These are phyloP conservation scores for Acanthornis magna DNA, from an alignment of 2,797 vertebrate genomes.

Conservation along the genomic window DNA sequence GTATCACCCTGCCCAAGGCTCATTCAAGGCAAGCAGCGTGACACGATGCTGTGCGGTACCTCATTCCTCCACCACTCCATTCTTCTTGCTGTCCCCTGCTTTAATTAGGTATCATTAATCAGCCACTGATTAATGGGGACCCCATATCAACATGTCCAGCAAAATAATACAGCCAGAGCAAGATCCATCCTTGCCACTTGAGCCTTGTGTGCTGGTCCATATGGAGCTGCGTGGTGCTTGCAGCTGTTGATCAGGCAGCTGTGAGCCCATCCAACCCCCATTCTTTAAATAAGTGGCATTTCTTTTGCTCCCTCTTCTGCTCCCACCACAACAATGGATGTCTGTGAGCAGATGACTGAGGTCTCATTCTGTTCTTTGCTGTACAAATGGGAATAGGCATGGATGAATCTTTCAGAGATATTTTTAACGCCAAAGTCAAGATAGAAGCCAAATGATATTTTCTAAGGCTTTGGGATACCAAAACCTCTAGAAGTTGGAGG, in stretches of 20 bases:
- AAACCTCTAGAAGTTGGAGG: background rate
- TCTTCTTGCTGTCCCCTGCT: background rate
- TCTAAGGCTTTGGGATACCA: background rate
- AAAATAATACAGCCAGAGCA: background rate
- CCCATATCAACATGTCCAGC: background rate
- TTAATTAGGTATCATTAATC: constrained; percentile 11
- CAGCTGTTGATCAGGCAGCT: background rate
- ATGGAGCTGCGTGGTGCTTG: background rate
- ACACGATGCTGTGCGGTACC: background rate
- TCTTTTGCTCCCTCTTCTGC: background rate
- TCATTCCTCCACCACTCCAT: background rate
- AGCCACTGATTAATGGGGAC: background rate
- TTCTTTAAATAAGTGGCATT: background rate
- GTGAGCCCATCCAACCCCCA: background rate
- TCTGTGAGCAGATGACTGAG: background rate
- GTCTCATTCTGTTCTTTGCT: background rate
- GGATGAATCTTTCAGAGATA: background rate
- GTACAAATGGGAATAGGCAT: background rate
- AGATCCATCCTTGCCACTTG: background rate
- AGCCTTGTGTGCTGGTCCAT: background rate
- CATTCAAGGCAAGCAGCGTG: background rate
- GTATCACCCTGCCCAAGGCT: background rate
- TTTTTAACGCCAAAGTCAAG: background rate
- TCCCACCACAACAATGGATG: background rate
- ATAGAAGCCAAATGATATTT: background rate